Conservation (phyloP, 2,797 vertebrate species). For the Hephaestus fuliginosus region DNA sequence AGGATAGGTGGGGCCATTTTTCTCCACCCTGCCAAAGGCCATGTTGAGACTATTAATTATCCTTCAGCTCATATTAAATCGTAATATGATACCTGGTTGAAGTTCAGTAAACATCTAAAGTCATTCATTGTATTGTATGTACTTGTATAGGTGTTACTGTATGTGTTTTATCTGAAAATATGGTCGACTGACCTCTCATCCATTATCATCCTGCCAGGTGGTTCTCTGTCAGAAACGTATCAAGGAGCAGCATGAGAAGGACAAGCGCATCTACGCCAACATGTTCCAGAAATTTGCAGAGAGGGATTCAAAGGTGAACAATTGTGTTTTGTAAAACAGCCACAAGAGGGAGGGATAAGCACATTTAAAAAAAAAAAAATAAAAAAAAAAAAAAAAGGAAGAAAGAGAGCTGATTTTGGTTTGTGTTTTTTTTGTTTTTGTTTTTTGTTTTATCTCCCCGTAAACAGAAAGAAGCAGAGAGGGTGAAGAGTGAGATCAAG, state of each 20-base stretch:
- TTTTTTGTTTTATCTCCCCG: not conserved
- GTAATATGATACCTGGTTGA: not conserved
- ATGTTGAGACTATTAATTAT: not conserved
- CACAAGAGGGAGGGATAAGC: conserved; percentile 57
- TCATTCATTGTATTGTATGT: not conserved
- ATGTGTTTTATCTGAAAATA: not conserved
- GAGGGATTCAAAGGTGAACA: conserved; percentile 91
- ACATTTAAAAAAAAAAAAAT: not conserved
- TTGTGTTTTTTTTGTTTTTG: not conserved
- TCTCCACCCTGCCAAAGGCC: not conserved
- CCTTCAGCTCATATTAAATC: not conserved
- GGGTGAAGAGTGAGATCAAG: conserved; percentile 61
- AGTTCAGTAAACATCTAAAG: not conserved
- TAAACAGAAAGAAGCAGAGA: conserved; percentile 80
- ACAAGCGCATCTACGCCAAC: conserved; percentile 97
- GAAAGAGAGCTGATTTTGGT: not conserved
- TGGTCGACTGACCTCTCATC: not conserved
- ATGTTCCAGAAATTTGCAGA: conserved; percentile 98
- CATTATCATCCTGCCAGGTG: conserved; percentile 66
- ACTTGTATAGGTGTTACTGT: not conserved
- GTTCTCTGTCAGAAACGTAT: conserved; percentile 92
- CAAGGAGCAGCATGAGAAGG: conserved; percentile 93
- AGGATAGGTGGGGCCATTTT: not conserved
- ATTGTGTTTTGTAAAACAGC: conserved; percentile 25
- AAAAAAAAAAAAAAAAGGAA: not conserved